Conservation (phyloP, 1,140 invertebrate genomes). For the Lasioglossum albipes region DNA sequence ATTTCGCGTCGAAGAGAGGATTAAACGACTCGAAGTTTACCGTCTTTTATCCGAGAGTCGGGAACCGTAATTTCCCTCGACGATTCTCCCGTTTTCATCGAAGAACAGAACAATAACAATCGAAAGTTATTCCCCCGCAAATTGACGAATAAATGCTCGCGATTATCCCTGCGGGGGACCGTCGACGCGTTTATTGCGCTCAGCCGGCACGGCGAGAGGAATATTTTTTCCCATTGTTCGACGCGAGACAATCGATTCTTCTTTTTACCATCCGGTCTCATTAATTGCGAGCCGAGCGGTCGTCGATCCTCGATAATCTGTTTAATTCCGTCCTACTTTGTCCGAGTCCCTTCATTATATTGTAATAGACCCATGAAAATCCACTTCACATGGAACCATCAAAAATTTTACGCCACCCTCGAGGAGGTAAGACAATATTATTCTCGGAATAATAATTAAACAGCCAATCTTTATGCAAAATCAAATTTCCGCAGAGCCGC, state of each 20-base stretch:
- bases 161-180: neutral
- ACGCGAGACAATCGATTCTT: neutral
- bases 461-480: too few relatives aligned
- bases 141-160: neutral
- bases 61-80: too few relatives aligned
- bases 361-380: neutral
- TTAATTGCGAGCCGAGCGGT: neutral
- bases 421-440: too few relatives aligned
- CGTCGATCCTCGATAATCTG: neutral
- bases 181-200: neutral
- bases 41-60: too few relatives aligned
- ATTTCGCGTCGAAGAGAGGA: too few relatives aligned
- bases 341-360: neutral
- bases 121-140: constrained; percentile 1
- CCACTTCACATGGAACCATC: neutral
- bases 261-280: neutral
- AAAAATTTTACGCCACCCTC: too few relatives aligned
- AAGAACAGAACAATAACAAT: neutral
- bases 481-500: too few relatives aligned
- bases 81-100: too few relatives aligned
- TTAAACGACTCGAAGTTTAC: too few relatives aligned
- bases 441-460: too few relatives aligned
- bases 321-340: neutral
- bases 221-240: constrained; percentile 2
- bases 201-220: neutral